Evolutionary conservation across 2,888 invertebrate genomes (phyloP), one percentile per base, ranked within the genome.

Genomic region (Piscicola geometra): DNA sequence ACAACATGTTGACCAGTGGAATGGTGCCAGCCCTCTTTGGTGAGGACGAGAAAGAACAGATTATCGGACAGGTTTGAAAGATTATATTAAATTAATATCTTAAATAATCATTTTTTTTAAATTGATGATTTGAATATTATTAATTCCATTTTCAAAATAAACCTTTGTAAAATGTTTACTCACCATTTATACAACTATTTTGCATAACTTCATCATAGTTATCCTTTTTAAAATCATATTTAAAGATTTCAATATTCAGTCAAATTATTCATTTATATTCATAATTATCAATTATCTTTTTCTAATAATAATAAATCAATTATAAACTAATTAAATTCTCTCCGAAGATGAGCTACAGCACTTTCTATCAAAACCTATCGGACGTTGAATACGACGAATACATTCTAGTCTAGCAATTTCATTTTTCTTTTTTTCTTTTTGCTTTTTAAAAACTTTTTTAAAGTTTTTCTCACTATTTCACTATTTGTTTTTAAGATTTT

Each of bases 1-100:
- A 95, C 86, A 94, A 94, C 82, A 93, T 95, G 84, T 85, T 95
- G 77, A 93, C 93, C 85, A 91, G 92, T 74, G 94, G 93, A 0
- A 90, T 92, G 85, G 91, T 94, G 1, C 93, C 94, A 0, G 91
- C 94, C 0, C 86, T 95, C 56, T 95, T 93, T 82, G 88, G 89
- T 1, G 94, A 94, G 78, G 94, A 94, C 71, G 94, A 95, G 80
- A 94, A 93, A 81, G 94, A 94, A 79, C 88, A 87, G 35, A 90
- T 94, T 78, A 89, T 93, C 73, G 89, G 89, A 79, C 83, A 89
- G 2, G 85, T 85, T n/a, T n/a, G n/a, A n/a, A n/a, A n/a, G n/a
- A n/a, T n/a, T n/a, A n/a, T n/a, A n/a, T n/a, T n/a, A n/a, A n/a
- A n/a, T n/a, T n/a, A n/a, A n/a, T n/a, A n/a, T n/a, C n/a, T n/a